phyloP scores from a whole-genome alignment of 1,140 invertebrate genomes.

The Drosophila kohkoa region DNA sequence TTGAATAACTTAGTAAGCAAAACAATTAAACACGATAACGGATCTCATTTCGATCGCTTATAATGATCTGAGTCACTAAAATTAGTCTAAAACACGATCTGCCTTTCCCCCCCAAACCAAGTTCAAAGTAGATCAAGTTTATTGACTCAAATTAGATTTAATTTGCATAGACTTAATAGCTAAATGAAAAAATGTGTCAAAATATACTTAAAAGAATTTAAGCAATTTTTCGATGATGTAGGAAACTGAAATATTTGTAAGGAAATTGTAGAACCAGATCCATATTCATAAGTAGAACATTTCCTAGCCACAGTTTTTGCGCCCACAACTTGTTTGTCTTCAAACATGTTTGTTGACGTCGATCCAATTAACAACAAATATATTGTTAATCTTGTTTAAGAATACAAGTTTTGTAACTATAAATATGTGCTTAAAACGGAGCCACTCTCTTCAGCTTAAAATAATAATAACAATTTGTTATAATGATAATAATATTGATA shows the following conservation, averaged over 20 bases:
- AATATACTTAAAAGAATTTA: neutral
- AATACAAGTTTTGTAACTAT: conserved; percentile 7
- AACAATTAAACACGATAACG: too few relatives aligned
- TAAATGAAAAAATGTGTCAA: neutral
- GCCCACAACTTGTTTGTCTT: neutral
- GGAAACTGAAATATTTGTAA: neutral
- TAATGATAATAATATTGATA: conserved; percentile 3
- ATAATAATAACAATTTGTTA: conserved; percentile 3
- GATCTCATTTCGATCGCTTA: too few relatives aligned
- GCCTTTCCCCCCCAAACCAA: neutral
- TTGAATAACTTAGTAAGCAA: too few relatives aligned
- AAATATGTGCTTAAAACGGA: neutral
- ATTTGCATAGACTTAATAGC: neutral
- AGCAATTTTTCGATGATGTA: neutral
- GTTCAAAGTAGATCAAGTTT: neutral
- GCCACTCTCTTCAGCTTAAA: neutral
- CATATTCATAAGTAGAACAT: too few relatives aligned
- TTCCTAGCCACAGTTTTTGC: neutral
- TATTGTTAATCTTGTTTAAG: neutral
- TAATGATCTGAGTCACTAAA: neutral
- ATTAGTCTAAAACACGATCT: neutral
- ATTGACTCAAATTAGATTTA: neutral
- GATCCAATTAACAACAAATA: neutral
- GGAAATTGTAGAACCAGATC: neutral
- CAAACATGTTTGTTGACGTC: conserved; percentile 18